Conservation (phyloP, 2,113 vertebrate species). For the Strigops habroptila region DNA sequence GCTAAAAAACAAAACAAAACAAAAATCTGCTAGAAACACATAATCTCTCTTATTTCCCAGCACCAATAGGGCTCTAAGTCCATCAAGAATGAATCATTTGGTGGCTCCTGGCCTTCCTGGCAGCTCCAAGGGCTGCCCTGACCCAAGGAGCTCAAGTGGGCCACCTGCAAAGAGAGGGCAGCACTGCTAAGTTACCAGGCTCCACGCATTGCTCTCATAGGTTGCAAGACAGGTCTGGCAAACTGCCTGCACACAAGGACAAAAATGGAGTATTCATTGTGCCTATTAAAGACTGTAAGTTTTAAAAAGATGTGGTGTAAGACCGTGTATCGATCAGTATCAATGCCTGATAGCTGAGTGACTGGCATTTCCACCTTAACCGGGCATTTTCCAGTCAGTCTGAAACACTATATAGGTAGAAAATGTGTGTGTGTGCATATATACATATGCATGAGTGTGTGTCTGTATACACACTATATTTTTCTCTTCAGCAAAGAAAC, state of each 20-base stretch:
- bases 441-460: neutral
- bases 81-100: neutral
- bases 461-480: neutral
- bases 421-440: neutral
- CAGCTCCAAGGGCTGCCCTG: neutral
- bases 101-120: neutral
- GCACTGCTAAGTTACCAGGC: neutral
- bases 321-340: neutral
- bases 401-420: neutral
- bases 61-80: neutral
- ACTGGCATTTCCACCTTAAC: neutral
- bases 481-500: neutral
- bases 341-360: neutral
- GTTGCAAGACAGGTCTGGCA: neutral
- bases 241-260: neutral
- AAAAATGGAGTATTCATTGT: neutral
- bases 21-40: neutral
- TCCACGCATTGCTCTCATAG: neutral
- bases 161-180: neutral
- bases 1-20: neutral
- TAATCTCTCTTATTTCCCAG: neutral
- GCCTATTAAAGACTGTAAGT: neutral
- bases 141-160: neutral
- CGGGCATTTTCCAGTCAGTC: neutral
- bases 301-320: neutral